Evolutionary conservation across 2,113 vertebrate genomes (phyloP).

Genomic region (Ptilorrhoa leucosticta): DNA sequence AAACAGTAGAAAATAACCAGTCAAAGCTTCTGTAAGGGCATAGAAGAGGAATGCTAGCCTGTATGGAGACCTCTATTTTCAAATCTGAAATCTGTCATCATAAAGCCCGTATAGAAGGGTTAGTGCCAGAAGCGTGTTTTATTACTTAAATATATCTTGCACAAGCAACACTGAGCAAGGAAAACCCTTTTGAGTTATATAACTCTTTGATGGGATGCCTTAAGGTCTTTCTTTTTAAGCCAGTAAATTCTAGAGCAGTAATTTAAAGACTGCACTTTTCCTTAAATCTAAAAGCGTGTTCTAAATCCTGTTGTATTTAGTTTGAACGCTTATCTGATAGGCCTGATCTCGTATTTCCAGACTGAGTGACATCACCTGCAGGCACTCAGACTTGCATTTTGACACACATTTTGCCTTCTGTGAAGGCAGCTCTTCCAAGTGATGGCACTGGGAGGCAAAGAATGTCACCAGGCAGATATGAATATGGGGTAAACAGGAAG

Average conservation of each 20-base stretch:
- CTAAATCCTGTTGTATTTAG: constrained; percentile 35
- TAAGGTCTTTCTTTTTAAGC: constrained; percentile 48
- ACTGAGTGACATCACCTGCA: not conserved
- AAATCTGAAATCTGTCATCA: constrained; percentile 5
- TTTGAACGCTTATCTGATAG: not conserved
- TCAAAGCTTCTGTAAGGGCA: not conserved
- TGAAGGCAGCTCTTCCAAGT: not conserved
- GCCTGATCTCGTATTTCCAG: not conserved
- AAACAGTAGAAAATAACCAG: not conserved
- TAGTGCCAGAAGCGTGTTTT: constrained; percentile 27
- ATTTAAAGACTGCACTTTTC: constrained; percentile 41
- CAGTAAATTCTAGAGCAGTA: constrained; percentile 44
- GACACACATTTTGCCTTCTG: not conserved
- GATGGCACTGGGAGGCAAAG: not conserved
- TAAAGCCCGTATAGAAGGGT: not conserved
- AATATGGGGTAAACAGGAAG: not conserved
- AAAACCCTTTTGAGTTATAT: constrained; percentile 38
- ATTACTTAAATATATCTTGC: constrained; percentile 54
- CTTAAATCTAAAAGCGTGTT: constrained; percentile 43
- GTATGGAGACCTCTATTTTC: not conserved
- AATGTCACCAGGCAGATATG: not conserved
- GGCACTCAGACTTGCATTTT: not conserved
- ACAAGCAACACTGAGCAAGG: constrained; percentile 26
- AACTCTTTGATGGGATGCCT: constrained; percentile 23
- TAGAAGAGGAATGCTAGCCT: not conserved